Conservation (phyloP, 2,113 vertebrate genomes). For the Nothobranchius kuhntae region DNA sequence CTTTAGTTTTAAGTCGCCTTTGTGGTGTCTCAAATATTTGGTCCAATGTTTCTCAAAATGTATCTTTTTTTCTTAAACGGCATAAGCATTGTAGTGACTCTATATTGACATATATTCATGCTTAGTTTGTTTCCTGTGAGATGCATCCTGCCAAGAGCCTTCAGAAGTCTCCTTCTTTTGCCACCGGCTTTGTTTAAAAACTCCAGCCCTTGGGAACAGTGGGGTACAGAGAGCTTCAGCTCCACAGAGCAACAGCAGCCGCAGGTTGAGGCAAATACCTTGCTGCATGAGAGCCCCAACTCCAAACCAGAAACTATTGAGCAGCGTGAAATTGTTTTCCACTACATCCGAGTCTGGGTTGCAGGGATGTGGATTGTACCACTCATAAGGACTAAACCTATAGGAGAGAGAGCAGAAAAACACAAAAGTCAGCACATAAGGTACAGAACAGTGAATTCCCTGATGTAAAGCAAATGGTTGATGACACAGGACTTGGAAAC, state of each 20-base stretch:
- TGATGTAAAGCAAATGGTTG: conserved; percentile 32
- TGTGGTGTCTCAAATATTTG: not conserved
- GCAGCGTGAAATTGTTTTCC: conserved; percentile 99
- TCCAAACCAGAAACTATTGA: conserved; percentile 99
- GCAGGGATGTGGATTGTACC: conserved; percentile 99
- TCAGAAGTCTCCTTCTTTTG: conserved; percentile 83
- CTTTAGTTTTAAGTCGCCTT: not conserved
- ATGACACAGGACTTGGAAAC: conserved; percentile 33
- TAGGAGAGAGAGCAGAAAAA: conserved; percentile 56
- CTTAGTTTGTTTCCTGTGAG: conserved; percentile 11
- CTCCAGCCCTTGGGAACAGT: conserved; percentile 86
- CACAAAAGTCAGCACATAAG: conserved; percentile 55
- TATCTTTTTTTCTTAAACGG: not conserved
- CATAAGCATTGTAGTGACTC: not conserved
- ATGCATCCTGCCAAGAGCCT: conserved; percentile 56
- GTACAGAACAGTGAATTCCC: conserved; percentile 14
- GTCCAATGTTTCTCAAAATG: not conserved
- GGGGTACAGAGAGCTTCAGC: conserved; percentile 80
- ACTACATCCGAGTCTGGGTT: conserved; percentile 99
- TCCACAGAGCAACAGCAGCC: conserved; percentile 78
- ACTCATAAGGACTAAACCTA: conserved; percentile 99
- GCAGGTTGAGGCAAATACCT: conserved; percentile 97
- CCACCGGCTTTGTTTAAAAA: conserved; percentile 76
- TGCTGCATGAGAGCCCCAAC: conserved; percentile 99
- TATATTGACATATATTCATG: not conserved